Evolutionary conservation across 1,140 invertebrate species (phyloP).

Genomic region (Proctacanthus coquilletti): DNA sequence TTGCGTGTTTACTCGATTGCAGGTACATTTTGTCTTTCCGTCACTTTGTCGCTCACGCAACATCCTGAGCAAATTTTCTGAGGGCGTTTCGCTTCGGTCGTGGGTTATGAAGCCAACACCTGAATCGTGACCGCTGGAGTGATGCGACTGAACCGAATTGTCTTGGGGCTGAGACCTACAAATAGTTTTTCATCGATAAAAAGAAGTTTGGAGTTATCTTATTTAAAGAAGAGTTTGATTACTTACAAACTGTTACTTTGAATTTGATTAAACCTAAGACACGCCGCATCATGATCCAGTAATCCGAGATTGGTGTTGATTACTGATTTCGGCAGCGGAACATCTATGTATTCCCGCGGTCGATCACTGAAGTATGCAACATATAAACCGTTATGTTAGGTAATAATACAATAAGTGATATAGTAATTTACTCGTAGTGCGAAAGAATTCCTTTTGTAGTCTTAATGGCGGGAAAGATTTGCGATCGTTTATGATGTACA

Average conservation of each 20-base stretch:
- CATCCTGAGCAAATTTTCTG: conserved; percentile 45
- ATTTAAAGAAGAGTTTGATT: too few relatives aligned
- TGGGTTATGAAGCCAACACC: conserved; percentile 41
- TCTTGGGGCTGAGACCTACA: conserved; percentile 27
- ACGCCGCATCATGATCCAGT: neutral
- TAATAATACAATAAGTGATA: too few relatives aligned
- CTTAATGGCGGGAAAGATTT: neutral
- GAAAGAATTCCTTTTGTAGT: neutral
- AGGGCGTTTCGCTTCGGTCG: conserved; percentile 44
- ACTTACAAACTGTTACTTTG: neutral
- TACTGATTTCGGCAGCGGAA: conserved; percentile 28
- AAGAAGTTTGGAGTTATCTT: too few relatives aligned
- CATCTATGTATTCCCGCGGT: conserved; percentile 28
- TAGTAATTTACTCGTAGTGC: neutral
- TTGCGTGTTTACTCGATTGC: neutral
- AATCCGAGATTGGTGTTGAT: conserved; percentile 13
- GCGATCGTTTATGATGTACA: neutral
- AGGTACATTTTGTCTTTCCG: conserved; percentile 1
- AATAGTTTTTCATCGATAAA: conserved; percentile 4
- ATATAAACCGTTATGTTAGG: too few relatives aligned
- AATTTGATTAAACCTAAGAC: neutral
- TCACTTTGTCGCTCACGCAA: conserved; percentile 13
- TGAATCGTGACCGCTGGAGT: conserved; percentile 65
- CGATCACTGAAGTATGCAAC: too few relatives aligned
- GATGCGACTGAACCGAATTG: conserved; percentile 54